Conservation (phyloP, 1,140 invertebrate species). For the Cherax destructor region DNA sequence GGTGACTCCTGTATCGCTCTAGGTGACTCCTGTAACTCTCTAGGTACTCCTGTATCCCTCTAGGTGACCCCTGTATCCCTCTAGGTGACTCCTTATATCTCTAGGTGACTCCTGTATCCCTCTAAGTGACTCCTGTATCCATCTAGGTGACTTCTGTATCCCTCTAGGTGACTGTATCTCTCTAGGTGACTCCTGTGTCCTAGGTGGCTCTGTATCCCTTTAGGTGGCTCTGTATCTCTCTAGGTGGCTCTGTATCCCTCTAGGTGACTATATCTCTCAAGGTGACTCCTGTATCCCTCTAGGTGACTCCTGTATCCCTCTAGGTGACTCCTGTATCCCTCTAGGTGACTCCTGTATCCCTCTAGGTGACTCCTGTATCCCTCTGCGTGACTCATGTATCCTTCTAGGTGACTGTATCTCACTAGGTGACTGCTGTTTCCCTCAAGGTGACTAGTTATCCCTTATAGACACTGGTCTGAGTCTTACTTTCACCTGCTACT, state of each 20-base stretch:
- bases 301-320: no score
- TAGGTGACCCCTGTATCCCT: not conserved
- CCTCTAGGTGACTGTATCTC: not conserved
- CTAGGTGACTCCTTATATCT: no score
- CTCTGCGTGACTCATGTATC: not conserved
- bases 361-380: not conserved
- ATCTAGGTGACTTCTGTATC: no score
- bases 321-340: not conserved
- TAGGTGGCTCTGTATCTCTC: no score
- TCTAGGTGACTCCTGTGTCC: not conserved
- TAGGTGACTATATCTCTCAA: no score
- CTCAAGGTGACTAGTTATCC: no score
- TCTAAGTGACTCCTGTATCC: not conserved
- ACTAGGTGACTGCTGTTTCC: not conserved
- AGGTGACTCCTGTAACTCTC: not conserved
- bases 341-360: no score
- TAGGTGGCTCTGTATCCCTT: no score
- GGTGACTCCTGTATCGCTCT: not conserved
- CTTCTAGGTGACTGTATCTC: not conserved
- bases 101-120: not conserved
- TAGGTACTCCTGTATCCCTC: no score
- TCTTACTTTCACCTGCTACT: not conserved
- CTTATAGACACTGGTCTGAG: not conserved
- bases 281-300: no score
- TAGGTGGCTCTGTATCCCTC: not conserved